Percentiles rank a stretch among this genome's conserved stretches.
Conservation (phyloP, 2,113 vertebrate genomes). For the Glaucidium brasilianum region DNA sequence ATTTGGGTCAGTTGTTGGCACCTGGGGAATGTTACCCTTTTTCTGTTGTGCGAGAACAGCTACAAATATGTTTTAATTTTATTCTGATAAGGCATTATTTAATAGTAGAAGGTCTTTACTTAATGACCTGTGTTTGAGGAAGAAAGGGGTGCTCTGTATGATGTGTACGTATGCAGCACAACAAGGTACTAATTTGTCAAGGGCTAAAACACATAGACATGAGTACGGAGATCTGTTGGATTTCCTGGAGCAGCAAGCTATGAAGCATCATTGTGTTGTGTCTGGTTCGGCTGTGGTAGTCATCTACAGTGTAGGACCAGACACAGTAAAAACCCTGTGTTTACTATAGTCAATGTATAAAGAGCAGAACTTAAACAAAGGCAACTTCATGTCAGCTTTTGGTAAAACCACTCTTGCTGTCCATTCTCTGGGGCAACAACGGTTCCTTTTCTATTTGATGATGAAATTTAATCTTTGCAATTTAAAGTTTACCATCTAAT, state of each 20-base stretch:
- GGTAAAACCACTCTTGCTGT: background rate
- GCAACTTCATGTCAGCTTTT: background rate
- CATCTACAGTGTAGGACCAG: background rate
- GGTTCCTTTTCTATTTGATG: background rate
- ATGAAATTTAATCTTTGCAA: background rate
- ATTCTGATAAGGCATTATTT: background rate
- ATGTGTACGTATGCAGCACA: fast-evolving
- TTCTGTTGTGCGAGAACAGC: background rate
- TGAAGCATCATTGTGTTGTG: background rate
- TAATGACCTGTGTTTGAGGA: background rate
- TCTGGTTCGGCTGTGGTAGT: background rate
- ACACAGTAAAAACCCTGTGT: background rate
- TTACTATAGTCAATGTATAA: background rate
- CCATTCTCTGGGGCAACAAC: fast-evolving
- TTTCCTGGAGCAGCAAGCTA: background rate
- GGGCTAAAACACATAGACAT: background rate
- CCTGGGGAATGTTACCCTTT: background rate
- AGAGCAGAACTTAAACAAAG: background rate
- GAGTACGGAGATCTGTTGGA: background rate
- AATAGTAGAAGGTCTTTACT: background rate
- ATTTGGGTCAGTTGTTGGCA: background rate
- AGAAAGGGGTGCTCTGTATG: background rate
- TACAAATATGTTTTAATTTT: background rate
- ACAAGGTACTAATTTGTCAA: background rate
- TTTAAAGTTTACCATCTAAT: background rate